Evolutionary conservation across 92 coral and sea anemone genomes (phyloP), one percentile per base, ranked within the genome.

Genomic region (Virgularia gustaviana): DNA sequence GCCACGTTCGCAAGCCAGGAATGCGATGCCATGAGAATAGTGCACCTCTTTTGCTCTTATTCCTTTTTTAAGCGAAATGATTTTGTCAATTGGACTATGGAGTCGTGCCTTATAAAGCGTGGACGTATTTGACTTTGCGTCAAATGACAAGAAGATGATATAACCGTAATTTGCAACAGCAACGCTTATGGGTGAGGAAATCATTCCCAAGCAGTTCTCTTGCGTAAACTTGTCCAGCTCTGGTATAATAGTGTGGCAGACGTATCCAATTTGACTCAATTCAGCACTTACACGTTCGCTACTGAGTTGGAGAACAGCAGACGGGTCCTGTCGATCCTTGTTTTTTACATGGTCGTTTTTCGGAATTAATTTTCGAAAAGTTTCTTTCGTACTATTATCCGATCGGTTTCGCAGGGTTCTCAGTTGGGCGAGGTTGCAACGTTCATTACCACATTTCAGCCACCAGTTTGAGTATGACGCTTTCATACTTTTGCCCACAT

Each of bases 261-360:
- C 78, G 66, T 72, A 75, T 6, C 80, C 64, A 25, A 63, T 44
- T 43, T 75, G 49, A 24, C 18, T 44, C 80, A 75, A 52, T 61
- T 61, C 51, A 23, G 31, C 51, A 43, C 30, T 62, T 49, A 75
- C 0, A 10, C 49, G 31, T 61, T 75, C 33, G 38, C 61, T 75
- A 63, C 72, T 61, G 23, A 62, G 63, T 43, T 43, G 35, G 20
- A 66, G 76, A 52, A 77, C 82, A 3, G 82, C 59, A 4, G 73
- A 37, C 2, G 68, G 81, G 59, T 77, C 75, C 37, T 65, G 81
- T 64, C 75, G 52, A 64, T 77, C 75, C 66, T 65, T 77, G 74
- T 65, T 77, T n/a, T 66, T 77, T 29, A 77, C 75, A 16, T 77
- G 67, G 22, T 77, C 76, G 13, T 77, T 77, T 35, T 65, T 53